Percentiles rank a stretch among this genome's conserved stretches.
Conservation (phyloP, 2,797 vertebrate genomes). For the Acrossocheilus wenchowensis region DNA sequence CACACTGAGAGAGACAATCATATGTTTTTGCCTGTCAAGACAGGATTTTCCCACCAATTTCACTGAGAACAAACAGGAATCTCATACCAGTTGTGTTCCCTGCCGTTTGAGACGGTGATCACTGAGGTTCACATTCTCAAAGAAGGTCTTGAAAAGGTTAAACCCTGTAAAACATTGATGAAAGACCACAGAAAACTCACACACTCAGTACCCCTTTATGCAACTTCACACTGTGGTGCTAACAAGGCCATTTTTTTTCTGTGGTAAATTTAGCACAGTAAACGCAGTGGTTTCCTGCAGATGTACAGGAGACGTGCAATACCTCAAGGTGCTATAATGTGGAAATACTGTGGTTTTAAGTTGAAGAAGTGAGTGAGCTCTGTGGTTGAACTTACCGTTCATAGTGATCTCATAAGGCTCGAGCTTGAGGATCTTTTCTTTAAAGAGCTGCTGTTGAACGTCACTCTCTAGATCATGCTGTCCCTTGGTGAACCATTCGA, state of each 20-base stretch:
- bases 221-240: background rate
- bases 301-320: background rate
- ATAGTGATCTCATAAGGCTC: constrained; percentile 99
- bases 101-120: constrained; percentile 98
- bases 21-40: no score
- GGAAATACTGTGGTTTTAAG: background rate
- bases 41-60: background rate
- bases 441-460: constrained; percentile 98
- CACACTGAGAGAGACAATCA: constrained; percentile 79
- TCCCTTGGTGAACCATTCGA: constrained; percentile 99
- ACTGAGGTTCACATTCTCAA: constrained; percentile 98
- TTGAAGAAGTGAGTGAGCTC: background rate
- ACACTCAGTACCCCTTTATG: background rate
- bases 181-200: constrained; percentile 5
- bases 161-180: constrained; percentile 82
- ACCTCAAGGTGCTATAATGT: background rate
- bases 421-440: constrained; percentile 97
- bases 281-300: background rate
- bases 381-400: constrained; percentile 82
- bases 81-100: constrained; percentile 93
- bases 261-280: background rate
- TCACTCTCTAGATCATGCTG: constrained; percentile 98
- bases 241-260: background rate
- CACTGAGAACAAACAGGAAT: constrained; percentile 38
- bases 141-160: constrained; percentile 98